Base-by-base conservation (phyloP, 2,797 vertebrate genomes). In the Salmo trutta region DNA sequence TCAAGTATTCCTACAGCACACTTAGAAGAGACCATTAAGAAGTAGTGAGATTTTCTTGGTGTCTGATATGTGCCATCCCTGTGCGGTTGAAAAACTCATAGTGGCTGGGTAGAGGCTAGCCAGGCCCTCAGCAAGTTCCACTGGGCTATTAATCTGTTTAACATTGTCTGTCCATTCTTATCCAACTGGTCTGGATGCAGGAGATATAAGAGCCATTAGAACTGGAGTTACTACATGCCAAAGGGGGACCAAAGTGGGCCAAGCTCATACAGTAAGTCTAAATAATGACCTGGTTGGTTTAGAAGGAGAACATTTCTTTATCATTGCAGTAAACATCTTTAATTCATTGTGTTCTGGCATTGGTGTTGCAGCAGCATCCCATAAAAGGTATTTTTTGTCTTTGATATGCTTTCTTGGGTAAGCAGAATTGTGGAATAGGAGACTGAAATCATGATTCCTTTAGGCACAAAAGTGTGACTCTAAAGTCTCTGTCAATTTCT, bases 81-180 rank as follows among this genome's bases (percentile, higher is more conserved):
- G 82, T 85, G 65, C 80, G 66, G 41, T 71, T 79, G 54, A n/a
- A 59, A 17, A 17, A 17, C 54, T 2, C 41, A 10, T 10, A 4
- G 53, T 47, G 73, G 69, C 71, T 83, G 74, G 81, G 74, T 80
- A 74, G 36, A 2, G 76, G 54, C 75, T 78, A 76, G 17, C 71
- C 53, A 73, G 81, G 77, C 5, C 67, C 53, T 71, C 29, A 47
- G 31, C 82, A 71, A 83, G 80, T 77, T 75, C 80, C 41, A 41
- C 41, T 8, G 8, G 41, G 8, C 41, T 8, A 41, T 10, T 41
- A 41, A 41, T 41, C 41, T 41, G 41, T 41, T 36, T 7, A 83
- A 76, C 82, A 76, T 75, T 70, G 73, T 74, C 70, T 74, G 52
- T 81, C 68, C 69, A 74, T 71, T 71, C 73, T 75, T 51, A 83